Evolutionary conservation across 2,113 vertebrate species (phyloP).

Genomic region (Chaetura pelagica): DNA sequence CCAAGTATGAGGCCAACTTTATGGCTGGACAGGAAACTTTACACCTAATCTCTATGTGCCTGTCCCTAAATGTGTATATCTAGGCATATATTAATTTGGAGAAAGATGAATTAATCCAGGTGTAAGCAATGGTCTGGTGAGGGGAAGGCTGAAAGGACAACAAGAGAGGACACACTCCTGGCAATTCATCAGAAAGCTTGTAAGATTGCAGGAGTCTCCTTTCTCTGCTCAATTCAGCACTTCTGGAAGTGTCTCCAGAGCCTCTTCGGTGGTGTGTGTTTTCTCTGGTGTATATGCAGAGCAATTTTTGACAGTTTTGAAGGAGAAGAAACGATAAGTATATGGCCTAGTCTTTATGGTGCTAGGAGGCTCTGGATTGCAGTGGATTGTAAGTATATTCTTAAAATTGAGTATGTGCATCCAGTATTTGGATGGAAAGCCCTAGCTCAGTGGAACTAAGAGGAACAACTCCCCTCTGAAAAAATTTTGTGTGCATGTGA

Average conservation of each 20-base stretch:
- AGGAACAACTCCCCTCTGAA: neutral
- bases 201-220: neutral
- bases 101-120: neutral
- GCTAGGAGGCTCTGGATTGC: neutral
- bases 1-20: conserved; percentile 1
- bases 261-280: neutral
- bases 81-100: neutral
- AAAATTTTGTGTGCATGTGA: neutral
- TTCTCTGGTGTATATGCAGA: neutral
- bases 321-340: neutral
- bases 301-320: neutral
- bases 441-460: neutral
- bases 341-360: neutral
- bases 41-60: neutral
- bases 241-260: neutral
- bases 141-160: neutral
- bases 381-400: neutral
- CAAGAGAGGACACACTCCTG: neutral
- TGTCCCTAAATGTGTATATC: neutral
- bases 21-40: neutral
- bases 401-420: neutral
- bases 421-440: neutral
- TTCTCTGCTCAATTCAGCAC: neutral
- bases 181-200: neutral
- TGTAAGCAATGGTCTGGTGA: neutral